These are phyloP conservation scores for Choristoneura rosaceana DNA, from an alignment of 2,888 invertebrate species.

Conservation along the genomic window DNA sequence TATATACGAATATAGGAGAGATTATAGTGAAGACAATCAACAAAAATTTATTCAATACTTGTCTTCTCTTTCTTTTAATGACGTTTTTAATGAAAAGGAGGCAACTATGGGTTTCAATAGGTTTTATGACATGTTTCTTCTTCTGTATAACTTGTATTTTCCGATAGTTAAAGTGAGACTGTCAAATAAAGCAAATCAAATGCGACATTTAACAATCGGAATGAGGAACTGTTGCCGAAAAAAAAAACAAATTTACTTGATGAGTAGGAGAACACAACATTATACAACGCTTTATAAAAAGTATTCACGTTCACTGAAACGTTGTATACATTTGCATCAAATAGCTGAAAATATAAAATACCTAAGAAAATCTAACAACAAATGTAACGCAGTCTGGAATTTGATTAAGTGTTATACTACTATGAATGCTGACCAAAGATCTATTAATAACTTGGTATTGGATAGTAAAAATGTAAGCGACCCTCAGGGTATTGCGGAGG, in stretches of 20 bases:
- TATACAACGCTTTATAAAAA: background rate
- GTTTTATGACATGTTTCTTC: background rate
- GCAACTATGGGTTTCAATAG: background rate
- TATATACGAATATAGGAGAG: conserved; percentile 3
- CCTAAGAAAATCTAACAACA: background rate
- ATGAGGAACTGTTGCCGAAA: background rate
- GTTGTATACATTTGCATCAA: background rate
- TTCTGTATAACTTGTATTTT: conserved; percentile 2
- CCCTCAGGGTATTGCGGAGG: conserved; percentile 1
- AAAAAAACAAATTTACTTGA: background rate
- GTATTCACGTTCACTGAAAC: background rate
- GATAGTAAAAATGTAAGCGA: background rate
- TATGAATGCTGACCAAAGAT: background rate
- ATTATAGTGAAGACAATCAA: background rate
- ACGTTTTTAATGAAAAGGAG: background rate
- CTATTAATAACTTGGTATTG: background rate
- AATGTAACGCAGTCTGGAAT: conserved; percentile 2
- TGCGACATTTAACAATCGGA: background rate
- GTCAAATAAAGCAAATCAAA: background rate
- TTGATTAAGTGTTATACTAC: background rate
- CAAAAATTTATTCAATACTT: background rate
- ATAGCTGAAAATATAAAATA: background rate
- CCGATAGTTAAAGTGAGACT: background rate
- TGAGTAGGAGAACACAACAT: background rate
- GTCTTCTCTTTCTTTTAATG: background rate